Base-by-base conservation (phyloP, 2,113 vertebrate species). In the Pseudorhombus dupliciocellatus region DNA sequence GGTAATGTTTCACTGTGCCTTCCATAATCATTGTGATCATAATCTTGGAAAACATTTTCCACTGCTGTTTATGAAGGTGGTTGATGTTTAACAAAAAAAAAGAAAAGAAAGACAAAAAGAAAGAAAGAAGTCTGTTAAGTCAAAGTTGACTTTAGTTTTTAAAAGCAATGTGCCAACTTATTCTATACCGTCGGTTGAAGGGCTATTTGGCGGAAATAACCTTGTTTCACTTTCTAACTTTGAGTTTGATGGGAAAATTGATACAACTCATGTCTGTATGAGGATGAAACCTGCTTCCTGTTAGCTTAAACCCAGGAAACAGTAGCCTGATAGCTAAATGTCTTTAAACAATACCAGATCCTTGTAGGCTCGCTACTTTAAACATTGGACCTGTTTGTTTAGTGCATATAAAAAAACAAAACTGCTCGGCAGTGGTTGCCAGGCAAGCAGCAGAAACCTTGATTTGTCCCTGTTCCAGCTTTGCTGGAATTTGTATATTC, bases 1-100 rank as follows among this genome's bases (percentile, higher is more conserved):
- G 69, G 21, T 66, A 42, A 67, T 55, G 28, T 79, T 46, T 90
- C 75, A 75, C 75, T 70, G 88, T 92, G 89, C 88, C 89, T 92
- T 92, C 83, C 84, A 87, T 86, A 53, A 58, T 82, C 66, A 80
- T n/a, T n/a, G n/a, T n/a, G n/a, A n/a, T n/a, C 84, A 87, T 86
- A 53, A 58, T 82, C 66, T 79, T 72, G 69, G 66, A 61, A 65
- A 78, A 77, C 42, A 60, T 84, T 63, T 76, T 64, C 65, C 65
- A 64, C 46, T 73, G 66, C 67, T 61, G 66, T 69, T 61, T 48
- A 22, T 62, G 66, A 40, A 10, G 40, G 67, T 5, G 16, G 22
- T 61, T 51, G 73, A 40, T 31, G 31, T 62, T 61, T 7, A 15
- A 55, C 22, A 24, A 53, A 12, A 42, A 28, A 52, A 57, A 7